These are phyloP conservation scores for Nephrotoma guestfalica DNA, from an alignment of 2,888 invertebrate species.

Conservation along the genomic window DNA sequence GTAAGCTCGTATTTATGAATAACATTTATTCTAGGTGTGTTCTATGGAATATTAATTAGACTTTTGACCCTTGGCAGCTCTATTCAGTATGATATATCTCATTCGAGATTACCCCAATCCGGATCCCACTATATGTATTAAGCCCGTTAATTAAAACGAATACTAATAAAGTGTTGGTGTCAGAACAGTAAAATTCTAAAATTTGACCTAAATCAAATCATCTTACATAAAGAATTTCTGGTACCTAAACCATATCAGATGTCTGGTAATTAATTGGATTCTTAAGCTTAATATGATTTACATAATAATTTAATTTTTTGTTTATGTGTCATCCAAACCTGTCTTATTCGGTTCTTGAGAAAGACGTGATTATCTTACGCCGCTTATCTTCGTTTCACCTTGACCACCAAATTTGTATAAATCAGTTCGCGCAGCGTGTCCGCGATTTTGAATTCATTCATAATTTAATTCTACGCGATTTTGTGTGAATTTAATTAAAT, in stretches of 20 bases:
- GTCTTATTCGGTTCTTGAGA: too few species aligned
- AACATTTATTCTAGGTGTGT: background rate
- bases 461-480: background rate
- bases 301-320: background rate
- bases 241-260: background rate
- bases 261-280: background rate
- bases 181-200: too few species aligned
- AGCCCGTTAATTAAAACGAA: background rate
- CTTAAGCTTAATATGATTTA: background rate
- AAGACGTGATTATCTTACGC: too few species aligned
- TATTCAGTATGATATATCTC: too few species aligned
- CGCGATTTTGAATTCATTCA: background rate
- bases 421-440: background rate
- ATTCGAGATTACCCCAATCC: too few species aligned
- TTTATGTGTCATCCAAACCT: background rate
- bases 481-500: background rate
- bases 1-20: background rate
- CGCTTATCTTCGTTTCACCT: background rate
- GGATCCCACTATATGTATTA: background rate
- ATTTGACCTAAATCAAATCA: background rate
- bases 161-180: too few species aligned
- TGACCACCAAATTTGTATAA: background rate
- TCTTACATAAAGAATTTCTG: background rate
- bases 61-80: too few species aligned
- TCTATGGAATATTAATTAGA: too few species aligned